phyloP scores from a whole-genome alignment of 2,797 vertebrate genomes.

The Myiothlypis coronata region DNA sequence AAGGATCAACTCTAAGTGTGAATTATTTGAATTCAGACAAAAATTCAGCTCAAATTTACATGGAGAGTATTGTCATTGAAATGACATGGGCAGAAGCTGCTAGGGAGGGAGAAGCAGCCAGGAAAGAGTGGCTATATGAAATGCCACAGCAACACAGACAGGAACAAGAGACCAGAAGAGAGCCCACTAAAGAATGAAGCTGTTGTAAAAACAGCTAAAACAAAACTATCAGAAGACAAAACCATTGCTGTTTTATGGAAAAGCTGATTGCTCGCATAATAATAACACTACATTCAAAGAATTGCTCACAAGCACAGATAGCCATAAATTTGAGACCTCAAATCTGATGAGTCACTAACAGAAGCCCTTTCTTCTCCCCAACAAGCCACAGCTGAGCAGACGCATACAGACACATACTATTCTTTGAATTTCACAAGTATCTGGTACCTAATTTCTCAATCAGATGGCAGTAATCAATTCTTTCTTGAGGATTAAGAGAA shows the following conservation, averaged over 20 bases:
- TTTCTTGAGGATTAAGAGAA: constrained; percentile 94
- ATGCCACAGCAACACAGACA: neutral
- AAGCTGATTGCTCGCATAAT: neutral
- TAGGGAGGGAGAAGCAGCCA: neutral
- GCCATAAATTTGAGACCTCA: neutral
- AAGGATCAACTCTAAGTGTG: neutral
- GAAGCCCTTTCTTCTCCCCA: neutral
- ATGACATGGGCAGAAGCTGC: neutral
- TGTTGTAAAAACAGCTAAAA: neutral
- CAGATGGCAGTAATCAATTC: constrained; percentile 93
- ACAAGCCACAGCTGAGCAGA: neutral
- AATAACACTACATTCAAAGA: neutral
- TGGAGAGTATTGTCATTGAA: neutral
- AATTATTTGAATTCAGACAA: neutral
- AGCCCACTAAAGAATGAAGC: constrained; percentile 12
- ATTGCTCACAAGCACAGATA: neutral
- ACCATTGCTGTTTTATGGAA: neutral
- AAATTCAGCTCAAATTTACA: neutral
- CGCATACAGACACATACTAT: neutral
- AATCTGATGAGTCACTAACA: neutral
- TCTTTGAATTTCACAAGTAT: constrained; percentile 13
- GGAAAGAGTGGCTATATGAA: neutral
- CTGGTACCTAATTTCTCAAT: constrained; percentile 91
- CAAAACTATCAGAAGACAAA: constrained; percentile 11
- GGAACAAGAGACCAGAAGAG: neutral